Percentiles rank a stretch among this genome's conserved stretches.
phyloP scores from a whole-genome alignment of 2,113 vertebrate genomes.

The Marmota monax region DNA sequence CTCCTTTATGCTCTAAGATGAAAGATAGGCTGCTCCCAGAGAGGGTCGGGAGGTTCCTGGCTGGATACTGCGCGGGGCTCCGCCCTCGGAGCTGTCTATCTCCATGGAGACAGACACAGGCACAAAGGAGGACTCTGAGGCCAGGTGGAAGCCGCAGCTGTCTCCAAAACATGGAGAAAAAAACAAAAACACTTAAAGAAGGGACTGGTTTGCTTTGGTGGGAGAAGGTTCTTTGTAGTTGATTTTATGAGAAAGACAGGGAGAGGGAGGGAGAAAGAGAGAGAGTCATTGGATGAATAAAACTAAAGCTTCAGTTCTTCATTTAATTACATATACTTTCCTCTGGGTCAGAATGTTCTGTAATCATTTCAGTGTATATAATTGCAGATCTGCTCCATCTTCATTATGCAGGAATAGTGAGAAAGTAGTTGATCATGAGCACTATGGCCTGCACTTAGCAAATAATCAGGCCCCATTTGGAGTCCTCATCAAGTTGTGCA shows the following conservation, averaged over 20 bases:
- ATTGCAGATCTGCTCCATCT: background rate
- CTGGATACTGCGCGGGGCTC: background rate
- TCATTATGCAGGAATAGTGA: background rate
- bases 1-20: background rate
- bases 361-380: background rate
- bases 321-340: constrained; percentile 33
- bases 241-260: background rate
- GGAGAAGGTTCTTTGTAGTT: constrained; percentile 11
- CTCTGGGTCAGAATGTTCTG: background rate
- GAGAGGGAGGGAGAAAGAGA: background rate
- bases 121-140: background rate
- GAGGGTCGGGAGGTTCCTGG: background rate
- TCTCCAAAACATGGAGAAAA: background rate
- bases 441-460: background rate
- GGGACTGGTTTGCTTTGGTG: background rate
- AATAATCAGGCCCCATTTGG: background rate
- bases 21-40: background rate
- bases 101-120: constrained; percentile 66
- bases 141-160: background rate
- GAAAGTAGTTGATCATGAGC: constrained; percentile 51
- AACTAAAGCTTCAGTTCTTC: constrained; percentile 31
- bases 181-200: background rate
- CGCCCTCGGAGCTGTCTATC: constrained; percentile 49
- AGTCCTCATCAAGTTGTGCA: background rate
- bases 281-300: background rate